Conservation (phyloP, 2,797 vertebrate genomes). For the Malacoraja senta region DNA sequence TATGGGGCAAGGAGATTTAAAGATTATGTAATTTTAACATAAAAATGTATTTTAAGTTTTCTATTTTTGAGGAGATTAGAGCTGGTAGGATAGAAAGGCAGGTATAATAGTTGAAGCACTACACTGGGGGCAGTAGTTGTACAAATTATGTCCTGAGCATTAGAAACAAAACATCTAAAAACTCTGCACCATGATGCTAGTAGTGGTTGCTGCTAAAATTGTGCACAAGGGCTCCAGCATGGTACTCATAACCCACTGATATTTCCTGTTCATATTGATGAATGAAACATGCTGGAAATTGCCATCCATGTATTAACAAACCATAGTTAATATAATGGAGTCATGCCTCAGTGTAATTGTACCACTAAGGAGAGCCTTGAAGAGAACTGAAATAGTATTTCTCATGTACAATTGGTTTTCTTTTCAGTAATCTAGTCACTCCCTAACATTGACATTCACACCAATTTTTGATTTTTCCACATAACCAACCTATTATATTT, state of each 20-base stretch:
- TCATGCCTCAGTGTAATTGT: background rate
- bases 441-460: background rate
- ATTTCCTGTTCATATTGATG: background rate
- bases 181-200: background rate
- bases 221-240: too few species aligned
- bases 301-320: background rate
- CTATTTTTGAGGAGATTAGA: background rate
- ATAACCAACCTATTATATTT: background rate
- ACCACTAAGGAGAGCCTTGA: background rate
- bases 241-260: background rate
- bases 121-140: background rate
- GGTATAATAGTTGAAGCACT: background rate
- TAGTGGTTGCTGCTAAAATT: background rate
- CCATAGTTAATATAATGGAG: background rate
- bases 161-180: background rate
- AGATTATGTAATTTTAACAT: background rate
- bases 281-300: background rate
- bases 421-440: background rate
- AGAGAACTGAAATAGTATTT: background rate
- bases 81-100: background rate
- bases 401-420: background rate
- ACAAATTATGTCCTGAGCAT: background rate
- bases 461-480: background rate
- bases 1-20: background rate
- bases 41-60: background rate